These are phyloP conservation scores for Pristionchus maxplancki DNA, from an alignment of 2,888 invertebrate genomes.

Conservation along the genomic window DNA sequence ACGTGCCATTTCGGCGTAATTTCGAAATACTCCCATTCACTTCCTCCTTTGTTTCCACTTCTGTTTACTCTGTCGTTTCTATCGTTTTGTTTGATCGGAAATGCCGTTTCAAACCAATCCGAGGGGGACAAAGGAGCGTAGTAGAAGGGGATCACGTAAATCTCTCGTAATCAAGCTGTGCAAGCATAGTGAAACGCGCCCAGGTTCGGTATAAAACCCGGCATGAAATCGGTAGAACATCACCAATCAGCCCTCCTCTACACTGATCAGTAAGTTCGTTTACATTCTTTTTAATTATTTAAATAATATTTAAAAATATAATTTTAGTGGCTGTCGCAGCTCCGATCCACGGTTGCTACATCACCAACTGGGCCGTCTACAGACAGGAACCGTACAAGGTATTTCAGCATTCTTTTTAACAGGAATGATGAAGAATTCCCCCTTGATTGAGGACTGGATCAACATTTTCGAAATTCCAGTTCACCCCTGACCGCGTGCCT, in stretches of 20 bases:
- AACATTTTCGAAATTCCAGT: too few species aligned
- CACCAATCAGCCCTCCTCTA: neutral
- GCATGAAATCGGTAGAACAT: neutral
- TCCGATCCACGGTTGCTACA: constrained; percentile 43
- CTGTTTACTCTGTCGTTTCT: neutral
- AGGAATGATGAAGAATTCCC: too few species aligned
- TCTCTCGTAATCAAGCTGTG: neutral
- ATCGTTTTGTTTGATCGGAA: constrained; percentile 31
- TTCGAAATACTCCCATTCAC: neutral
- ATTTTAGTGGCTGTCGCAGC: neutral
- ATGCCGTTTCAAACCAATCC: neutral
- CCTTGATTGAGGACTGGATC: too few species aligned
- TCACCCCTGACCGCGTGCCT: constrained; percentile 2
- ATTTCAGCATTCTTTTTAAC: neutral
- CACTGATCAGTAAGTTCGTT: neutral
- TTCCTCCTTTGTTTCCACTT: constrained; percentile 23
- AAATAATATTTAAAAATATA: neutral
- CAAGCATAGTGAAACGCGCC: neutral
- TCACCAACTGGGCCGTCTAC: constrained; percentile 46
- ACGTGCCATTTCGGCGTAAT: neutral
- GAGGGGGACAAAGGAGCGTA: neutral
- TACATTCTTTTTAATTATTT: neutral
- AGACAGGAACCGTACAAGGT: constrained; percentile 47
- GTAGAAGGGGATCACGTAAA: neutral
- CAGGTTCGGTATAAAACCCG: neutral